Evolutionary conservation across 64 coral and sea anemone genomes (phyloP), one percentile per base, ranked within the genome.

Genomic region (Stylophora pistillata): DNA sequence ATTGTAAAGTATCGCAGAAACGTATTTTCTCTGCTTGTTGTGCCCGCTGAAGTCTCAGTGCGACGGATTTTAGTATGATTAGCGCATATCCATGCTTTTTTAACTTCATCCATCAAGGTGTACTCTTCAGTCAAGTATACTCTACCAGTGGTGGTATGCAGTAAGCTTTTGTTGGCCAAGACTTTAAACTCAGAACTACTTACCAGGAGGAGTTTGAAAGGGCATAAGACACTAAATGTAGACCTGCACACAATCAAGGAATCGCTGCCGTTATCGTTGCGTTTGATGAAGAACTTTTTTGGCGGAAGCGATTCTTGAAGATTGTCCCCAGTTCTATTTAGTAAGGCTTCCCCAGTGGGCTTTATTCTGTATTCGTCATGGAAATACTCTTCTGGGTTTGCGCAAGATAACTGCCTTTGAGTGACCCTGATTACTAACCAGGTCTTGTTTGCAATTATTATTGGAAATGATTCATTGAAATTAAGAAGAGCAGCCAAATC

Each of bases 401-500:
- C 81, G 37, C 95, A 97, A 13, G 87, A 32, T 37, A 97, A 54
- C 69, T 88, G 86, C 20, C 91, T 81, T 55, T 86, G 85, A 33
- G 95, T 97, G 28, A 97, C 21, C 15, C 86, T 89, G 27, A 97
- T 27, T 13, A 93, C 91, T n/a, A 13, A 26, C 95, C 95, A 97
- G 23, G 63, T 87, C 3, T 61, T 70, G 54, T 47, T 74, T 27
- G 13, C 21, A 89, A 97, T 97, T 37, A 23, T 55, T 69, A 97
- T 41, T 2, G 73, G 14, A 54, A 97, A 97, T 29, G 91, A 88
- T 15, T 79, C 10, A 27, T 93, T 87, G 31, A 85, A 92, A 47
- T 60, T 59, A 4, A 97, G 72, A 0, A 97, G 71, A 33, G 61
- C 30, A 68, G 80, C 47, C 23, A 70, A 23, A n/a, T 84, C 17